Evolutionary conservation across 2,888 invertebrate genomes (phyloP), one percentile per base, ranked within the genome.

Genomic region (Cryptus armator): DNA sequence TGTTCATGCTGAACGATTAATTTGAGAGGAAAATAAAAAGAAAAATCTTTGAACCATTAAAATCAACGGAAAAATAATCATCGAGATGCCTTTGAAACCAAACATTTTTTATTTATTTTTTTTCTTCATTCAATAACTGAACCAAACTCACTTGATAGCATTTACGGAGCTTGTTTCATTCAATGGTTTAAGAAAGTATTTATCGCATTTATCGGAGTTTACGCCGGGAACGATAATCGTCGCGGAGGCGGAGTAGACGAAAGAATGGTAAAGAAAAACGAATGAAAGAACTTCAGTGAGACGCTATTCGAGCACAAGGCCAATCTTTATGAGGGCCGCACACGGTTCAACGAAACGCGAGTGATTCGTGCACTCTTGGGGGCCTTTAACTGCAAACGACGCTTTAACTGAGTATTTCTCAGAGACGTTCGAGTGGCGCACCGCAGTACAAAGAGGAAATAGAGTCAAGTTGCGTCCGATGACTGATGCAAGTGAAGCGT

Each of bases 401-500:
- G 2, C 24, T 24, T 24, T 24, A 24, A 44, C 56, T 64, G 46
- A 75, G 76, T 70, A 53, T 66, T 56, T 56, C 68, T 10, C 43
- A 68, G 51, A 68, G 68, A 5, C n/a, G 46, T 12, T 16, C 48
- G 16, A n/a, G 48, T 29, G 68, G 46, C n/a, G 43, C 37, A 10
- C 14, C 3, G 51, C 19, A 68, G 43, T 16, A 68, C 37, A 44
- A 37, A 64, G 51, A 82, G 77, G 77, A 72, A 82, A 82, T 77
- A 66, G 71, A 77, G 64, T 77, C 77, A 43, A 77, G 82, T 62
- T 37, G 66, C 56, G 71, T 19, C 53, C 44, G 71, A 72, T 71
- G 81, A 75, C 67, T 75, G 70, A 53, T 67, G 56, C 62, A 68
- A 81, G 81, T 70, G 81, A 81, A 76, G 51, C 81, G 81, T 70